Conservation (phyloP, 2,797 vertebrate species). For the Trachops cirrhosus region DNA sequence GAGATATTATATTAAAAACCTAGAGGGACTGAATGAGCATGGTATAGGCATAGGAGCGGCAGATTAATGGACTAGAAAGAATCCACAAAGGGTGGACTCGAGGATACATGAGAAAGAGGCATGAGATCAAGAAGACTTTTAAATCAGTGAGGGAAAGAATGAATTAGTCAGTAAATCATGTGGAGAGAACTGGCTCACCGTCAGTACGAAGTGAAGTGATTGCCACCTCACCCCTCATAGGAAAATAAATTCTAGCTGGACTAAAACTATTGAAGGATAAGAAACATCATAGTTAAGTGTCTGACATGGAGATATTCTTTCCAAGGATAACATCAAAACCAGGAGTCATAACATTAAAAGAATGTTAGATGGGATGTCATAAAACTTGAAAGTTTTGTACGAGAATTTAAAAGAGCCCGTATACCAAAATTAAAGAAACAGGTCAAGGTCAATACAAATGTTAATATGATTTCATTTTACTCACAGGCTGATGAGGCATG, state of each 20-base stretch:
- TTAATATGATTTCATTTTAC: conserved; percentile 26
- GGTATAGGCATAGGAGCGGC: not conserved
- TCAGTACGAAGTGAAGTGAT: not conserved
- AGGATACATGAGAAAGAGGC: not conserved
- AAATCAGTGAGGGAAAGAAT: not conserved
- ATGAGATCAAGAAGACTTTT: conserved; percentile 30
- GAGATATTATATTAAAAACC: conserved; percentile 40
- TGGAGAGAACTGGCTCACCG: not conserved
- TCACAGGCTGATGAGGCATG: not conserved
- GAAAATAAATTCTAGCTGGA: conserved; percentile 47
- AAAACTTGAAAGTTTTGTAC: not conserved
- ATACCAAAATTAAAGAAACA: not conserved
- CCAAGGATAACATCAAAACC: not conserved
- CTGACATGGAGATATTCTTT: not conserved
- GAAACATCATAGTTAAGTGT: not conserved
- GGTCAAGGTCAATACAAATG: not conserved
- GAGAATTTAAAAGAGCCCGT: not conserved
- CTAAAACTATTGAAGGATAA: not conserved
- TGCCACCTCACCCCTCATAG: not conserved
- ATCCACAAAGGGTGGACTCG: not conserved
- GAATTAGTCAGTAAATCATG: conserved; percentile 32
- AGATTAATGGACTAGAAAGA: conserved; percentile 3
- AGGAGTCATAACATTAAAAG: not conserved
- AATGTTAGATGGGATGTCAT: not conserved
- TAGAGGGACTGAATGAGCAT: not conserved